Evolutionary conservation across 1,140 invertebrate genomes (phyloP).

Genomic region (Plutomurus gul): DNA sequence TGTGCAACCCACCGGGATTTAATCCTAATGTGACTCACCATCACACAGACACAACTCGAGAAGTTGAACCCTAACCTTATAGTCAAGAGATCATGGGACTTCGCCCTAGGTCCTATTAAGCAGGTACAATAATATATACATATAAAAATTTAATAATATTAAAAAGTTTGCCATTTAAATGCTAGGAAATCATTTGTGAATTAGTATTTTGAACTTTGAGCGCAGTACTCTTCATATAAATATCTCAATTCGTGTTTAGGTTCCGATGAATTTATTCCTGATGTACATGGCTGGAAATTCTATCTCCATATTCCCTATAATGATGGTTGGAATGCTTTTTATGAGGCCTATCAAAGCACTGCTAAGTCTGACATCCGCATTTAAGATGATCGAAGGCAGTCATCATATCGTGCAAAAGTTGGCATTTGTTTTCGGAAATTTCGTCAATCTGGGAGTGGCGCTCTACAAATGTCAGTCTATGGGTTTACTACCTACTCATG

Average conservation of each 20-base stretch:
- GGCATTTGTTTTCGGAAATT: constrained; percentile 92
- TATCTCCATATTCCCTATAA: constrained; percentile 99
- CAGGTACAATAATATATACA: constrained; percentile 61
- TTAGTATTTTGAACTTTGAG: not conserved
- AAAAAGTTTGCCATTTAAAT: not conserved
- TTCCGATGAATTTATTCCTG: constrained; percentile 99
- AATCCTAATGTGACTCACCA: constrained; percentile 71
- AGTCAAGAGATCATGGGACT: constrained; percentile 96
- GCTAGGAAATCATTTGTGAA: constrained; percentile 17
- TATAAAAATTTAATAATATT: constrained; percentile 3
- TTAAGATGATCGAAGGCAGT: constrained; percentile 94
- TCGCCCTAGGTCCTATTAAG: constrained; percentile 92
- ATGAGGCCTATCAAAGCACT: constrained; percentile 83
- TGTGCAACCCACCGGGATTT: constrained; percentile 81
- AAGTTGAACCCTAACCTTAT: constrained; percentile 80
- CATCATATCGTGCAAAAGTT: constrained; percentile 89
- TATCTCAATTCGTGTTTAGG: constrained; percentile 56
- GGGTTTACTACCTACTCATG: constrained; percentile 95
- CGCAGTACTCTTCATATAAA: too few relatives aligned
- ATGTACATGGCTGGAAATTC: constrained; percentile 99
- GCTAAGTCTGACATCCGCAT: constrained; percentile 65
- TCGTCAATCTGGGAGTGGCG: constrained; percentile 89
- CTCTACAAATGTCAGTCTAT: constrained; percentile 99
- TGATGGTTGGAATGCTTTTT: constrained; percentile 99
- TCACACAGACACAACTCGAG: constrained; percentile 74